A percentile compares a stretch with the other conserved stretches of the same genome.
Evolutionary conservation across 2,888 invertebrate species (phyloP).

Genomic region (Ennomos quercinarius): DNA sequence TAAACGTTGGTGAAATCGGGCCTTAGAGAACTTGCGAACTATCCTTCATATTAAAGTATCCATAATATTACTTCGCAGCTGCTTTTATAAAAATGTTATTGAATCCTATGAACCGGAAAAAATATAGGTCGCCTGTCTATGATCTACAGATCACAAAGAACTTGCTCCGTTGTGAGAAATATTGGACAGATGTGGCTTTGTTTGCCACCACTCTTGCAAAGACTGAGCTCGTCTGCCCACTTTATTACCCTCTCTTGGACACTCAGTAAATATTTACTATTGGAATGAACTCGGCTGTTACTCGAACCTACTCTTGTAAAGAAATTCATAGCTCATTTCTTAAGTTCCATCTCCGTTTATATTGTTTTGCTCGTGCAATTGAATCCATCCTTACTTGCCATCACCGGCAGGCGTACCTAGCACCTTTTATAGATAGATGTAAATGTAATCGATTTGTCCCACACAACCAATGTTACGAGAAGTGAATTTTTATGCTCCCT

Average conservation of each 20-base stretch:
- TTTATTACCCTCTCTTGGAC: slow-evolving; percentile 52
- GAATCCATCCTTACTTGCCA: slow-evolving; percentile 32
- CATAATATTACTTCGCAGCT: no score
- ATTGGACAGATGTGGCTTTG: slow-evolving; percentile 52
- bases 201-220: slow-evolving; percentile 47
- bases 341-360: slow-evolving; percentile 22
- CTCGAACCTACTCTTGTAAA: slow-evolving; percentile 40
- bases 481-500: slow-evolving; percentile 10
- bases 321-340: slow-evolving; percentile 37
- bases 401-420: slow-evolving; percentile 36
- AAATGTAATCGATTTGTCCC: slow-evolving; percentile 45
- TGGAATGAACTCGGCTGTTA: slow-evolving; percentile 42
- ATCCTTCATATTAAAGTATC: no score
- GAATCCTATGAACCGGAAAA: background rate
- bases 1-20: no score
- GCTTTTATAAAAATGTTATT: no score
- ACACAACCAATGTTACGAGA: slow-evolving; percentile 39
- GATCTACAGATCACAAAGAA: slow-evolving; percentile 25
- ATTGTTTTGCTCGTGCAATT: slow-evolving; percentile 39
- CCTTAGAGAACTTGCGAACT: no score
- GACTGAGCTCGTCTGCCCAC: slow-evolving; percentile 43
- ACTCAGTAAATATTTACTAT: slow-evolving; percentile 55
- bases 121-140: slow-evolving; percentile 1
- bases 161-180: slow-evolving; percentile 28
- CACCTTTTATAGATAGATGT: slow-evolving; percentile 4